Conservation (phyloP, 2,888 invertebrate species). For the Oligia latruncula region DNA sequence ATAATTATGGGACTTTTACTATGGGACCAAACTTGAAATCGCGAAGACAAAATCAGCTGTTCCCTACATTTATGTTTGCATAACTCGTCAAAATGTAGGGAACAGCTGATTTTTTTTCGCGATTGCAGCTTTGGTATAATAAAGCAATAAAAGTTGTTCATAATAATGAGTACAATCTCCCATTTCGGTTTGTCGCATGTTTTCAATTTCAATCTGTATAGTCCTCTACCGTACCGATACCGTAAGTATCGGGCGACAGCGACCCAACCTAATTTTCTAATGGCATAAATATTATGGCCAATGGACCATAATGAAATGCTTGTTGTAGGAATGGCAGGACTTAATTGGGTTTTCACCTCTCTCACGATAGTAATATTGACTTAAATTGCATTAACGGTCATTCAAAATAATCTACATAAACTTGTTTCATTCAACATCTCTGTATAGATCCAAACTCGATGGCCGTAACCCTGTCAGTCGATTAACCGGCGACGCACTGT, state of each 20-base stretch:
- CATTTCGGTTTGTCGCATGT: too few relatives aligned
- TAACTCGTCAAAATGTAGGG: too few relatives aligned
- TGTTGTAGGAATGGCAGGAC: background rate
- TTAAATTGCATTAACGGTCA: background rate
- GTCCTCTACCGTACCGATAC: background rate
- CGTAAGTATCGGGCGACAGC: background rate
- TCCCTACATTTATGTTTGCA: too few relatives aligned
- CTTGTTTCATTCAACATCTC: slow-evolving; percentile 55
- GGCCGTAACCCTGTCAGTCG: slow-evolving; percentile 72
- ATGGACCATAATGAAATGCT: background rate
- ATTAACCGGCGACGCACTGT: slow-evolving; percentile 80
- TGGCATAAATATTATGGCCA: too few relatives aligned
- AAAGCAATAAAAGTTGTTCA: too few relatives aligned
- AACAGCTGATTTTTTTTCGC: too few relatives aligned
- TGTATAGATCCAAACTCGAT: slow-evolving; percentile 67
- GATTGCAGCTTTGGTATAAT: too few relatives aligned
- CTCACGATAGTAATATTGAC: background rate
- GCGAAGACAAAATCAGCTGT: too few relatives aligned
- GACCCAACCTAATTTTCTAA: background rate
- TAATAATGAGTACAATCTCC: too few relatives aligned
- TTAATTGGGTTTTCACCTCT: background rate
- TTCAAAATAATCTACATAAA: background rate
- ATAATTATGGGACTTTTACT: too few relatives aligned
- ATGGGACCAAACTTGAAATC: too few relatives aligned
- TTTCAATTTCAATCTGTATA: background rate